Evolutionary conservation across 2,888 invertebrate genomes (phyloP).

Genomic region (Nomada fabriciana): DNA sequence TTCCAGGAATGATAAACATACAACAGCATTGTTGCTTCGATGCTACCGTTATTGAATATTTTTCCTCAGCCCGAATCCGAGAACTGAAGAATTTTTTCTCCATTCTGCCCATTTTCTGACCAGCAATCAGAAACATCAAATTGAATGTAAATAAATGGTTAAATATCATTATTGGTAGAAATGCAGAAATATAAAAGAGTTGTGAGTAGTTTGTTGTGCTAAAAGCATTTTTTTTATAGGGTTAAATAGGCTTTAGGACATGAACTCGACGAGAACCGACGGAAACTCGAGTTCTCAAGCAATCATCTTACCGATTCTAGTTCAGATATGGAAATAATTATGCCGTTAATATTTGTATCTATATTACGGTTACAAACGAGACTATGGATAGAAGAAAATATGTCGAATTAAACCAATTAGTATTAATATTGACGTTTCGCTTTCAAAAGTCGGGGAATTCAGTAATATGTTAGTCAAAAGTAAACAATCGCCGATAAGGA

Average conservation of each 20-base stretch:
- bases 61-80: not conserved
- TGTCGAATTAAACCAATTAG: not conserved
- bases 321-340: conserved; percentile 43
- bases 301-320: conserved; percentile 36
- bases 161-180: not conserved
- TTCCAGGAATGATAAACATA: conserved; percentile 41
- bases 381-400: not conserved
- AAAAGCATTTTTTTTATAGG: not conserved
- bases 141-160: too few species aligned
- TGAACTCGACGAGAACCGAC: conserved; percentile 42
- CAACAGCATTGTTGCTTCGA: not conserved
- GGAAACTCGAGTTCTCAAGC: conserved; percentile 43
- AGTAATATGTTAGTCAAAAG: too few species aligned
- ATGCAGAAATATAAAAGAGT: not conserved
- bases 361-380: not conserved
- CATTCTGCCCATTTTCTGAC: too few species aligned
- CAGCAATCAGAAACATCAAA: too few species aligned
- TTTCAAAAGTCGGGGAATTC: too few species aligned
- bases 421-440: too few species aligned
- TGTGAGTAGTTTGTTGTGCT: not conserved
- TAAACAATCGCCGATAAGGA: too few species aligned
- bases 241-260: not conserved
- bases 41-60: conserved; percentile 20
- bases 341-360: conserved; percentile 43
- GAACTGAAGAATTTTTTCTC: too few species aligned